Base-by-base conservation (phyloP, 1,140 invertebrate genomes). In the Coelopa frigida region DNA sequence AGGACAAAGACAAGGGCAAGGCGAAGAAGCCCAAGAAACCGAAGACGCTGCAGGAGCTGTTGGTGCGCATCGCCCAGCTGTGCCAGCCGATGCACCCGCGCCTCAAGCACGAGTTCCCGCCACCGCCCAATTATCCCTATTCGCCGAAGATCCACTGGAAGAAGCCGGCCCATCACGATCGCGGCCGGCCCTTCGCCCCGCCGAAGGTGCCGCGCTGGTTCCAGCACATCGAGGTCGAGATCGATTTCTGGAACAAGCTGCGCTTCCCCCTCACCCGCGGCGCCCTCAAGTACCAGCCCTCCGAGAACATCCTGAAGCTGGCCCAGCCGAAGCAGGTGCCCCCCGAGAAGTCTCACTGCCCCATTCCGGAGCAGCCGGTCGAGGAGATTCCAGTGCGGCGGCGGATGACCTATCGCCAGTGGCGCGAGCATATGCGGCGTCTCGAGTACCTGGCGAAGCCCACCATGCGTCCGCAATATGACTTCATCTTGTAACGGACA, bases 401-500 rank as follows among this genome's bases (percentile, higher is more conserved):
- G 27, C 58, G 56, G 38, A 63, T 66, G 4, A 65, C 59, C 8
- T 31, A 48, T 20, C 52, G 50, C 8, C 57, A 54, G 35, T 66
- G 62, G 62, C 45, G 52, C 3, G 29, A 61, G 32, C 62, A 66
- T 51, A 54, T 60, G 35, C 48, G 57, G 27, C 58, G 62, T 4
- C 39, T 66, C 3, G 37, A 61, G 1, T 62, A 66, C 17, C 53
- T 66, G 3, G 56, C 62, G 0, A 58, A 53, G 18, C 62, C 62
- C 0, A 51, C 60, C 17, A 39, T 46, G 1, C 46, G 58, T 15
- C 61, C 50, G 2, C 52, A 62, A 32, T 59, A 32, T 32, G 46
- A 52, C 23, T 61, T 61, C n/a, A n/a, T n/a, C n/a, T n/a, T n/a
- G n/a, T n/a, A n/a, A n/a, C n/a, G n/a, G n/a, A n/a, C n/a, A n/a